Percentiles rank a stretch among this genome's conserved stretches.
Evolutionary conservation across 2,888 invertebrate genomes (phyloP).

Genomic region (Pegoplata infirma): DNA sequence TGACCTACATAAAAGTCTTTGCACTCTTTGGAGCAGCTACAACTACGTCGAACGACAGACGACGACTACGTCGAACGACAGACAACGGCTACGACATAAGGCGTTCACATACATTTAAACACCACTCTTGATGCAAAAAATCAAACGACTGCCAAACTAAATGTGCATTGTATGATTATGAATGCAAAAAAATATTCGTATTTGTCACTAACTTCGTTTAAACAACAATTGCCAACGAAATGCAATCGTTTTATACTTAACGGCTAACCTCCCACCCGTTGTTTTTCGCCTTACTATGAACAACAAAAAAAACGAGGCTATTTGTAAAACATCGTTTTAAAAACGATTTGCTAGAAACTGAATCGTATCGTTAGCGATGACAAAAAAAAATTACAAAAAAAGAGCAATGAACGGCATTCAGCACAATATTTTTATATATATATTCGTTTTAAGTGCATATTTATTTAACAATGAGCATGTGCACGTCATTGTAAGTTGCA

Average conservation of each 20-base stretch:
- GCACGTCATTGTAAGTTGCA: conserved; percentile 49
- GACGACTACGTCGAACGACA: conserved; percentile 52
- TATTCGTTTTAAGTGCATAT: conserved; percentile 48
- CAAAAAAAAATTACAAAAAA: conserved; percentile 50
- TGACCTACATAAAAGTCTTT: conserved; percentile 85
- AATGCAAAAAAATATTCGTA: conserved; percentile 50
- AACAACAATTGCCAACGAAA: conserved; percentile 10
- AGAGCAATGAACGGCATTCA: conserved; percentile 77
- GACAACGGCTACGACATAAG: conserved; percentile 43
- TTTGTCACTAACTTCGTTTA: conserved; percentile 46
- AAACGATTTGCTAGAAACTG: conserved; percentile 30
- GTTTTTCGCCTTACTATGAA: background rate
- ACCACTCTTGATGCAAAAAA: conserved; percentile 42
- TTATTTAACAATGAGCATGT: conserved; percentile 55
- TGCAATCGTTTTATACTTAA: conserved; percentile 37
- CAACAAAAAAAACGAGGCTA: conserved; percentile 55
- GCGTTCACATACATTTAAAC: conserved; percentile 64
- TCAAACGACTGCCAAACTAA: background rate
- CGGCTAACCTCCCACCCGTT: conserved; percentile 41
- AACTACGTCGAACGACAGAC: conserved; percentile 49
- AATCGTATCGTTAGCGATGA: background rate
- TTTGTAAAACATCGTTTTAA: conserved; percentile 44
- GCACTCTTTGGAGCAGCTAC: conserved; percentile 76
- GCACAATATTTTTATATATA: conserved; percentile 64
- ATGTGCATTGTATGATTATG: conserved; percentile 55